Evolutionary conservation across 2,113 vertebrate species (phyloP), one percentile per base, ranked within the genome.

Genomic region (Phalacrocorax aristotelis): DNA sequence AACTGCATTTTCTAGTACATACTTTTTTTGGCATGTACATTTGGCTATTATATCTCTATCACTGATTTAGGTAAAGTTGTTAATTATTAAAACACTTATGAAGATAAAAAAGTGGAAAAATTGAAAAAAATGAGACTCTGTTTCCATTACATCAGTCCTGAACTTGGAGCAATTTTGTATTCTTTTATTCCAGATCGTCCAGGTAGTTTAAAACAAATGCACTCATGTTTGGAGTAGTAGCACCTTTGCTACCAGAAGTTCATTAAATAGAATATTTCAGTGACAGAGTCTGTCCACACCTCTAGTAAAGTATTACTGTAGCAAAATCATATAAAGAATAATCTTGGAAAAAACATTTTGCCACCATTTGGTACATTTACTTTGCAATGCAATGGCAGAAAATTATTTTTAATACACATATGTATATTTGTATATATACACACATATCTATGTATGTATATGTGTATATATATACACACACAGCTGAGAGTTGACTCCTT

Each of bases 101-200:
- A 93, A 70, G 14, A 89, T 10, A 8, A 51, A 72, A 77, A 70
- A 29, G 10, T 21, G 8, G 9, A 57, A 57, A 75, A 86, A 23
- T 0, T 27, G 0, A 17, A 78, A 79, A 66, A 82, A 36, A 0
- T 25, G 8, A 54, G 5, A 71, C 13, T 38, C 0, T 15, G 6
- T 70, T 83, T 75, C 19, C 14, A 15, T 48, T 30, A 1, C 7
- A 23, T 76, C 76, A 46, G 8, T 48, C 15, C 8, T 87, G 8
- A 72, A 49, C 22, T 77, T 81, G 8, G 17, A 62, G 4, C 0
- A 62, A 18, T 3, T 52, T 71, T 62, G 3, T 36, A 51, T 65
- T 46, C 8, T 69, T 15, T 49, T 51, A 25, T 84, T 83, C 14
- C 15, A 87, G 51, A 66, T 9, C 22, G 18, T 46, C 44, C 21